Evolutionary conservation across 2,113 vertebrate genomes (phyloP).

Genomic region (Oncorhynchus clarkii): DNA sequence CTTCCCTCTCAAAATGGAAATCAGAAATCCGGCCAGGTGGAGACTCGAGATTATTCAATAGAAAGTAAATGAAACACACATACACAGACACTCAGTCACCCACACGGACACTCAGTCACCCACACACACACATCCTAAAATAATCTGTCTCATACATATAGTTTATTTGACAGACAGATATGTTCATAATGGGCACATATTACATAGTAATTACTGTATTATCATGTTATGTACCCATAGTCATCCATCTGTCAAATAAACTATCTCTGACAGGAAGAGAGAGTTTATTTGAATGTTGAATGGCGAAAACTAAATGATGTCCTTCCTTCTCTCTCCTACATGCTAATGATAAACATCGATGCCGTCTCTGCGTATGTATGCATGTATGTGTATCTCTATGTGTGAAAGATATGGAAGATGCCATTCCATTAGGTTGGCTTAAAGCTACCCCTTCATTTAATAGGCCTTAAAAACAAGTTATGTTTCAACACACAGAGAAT

Average conservation of each 20-base stretch:
- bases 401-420: neutral
- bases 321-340: too few relatives aligned
- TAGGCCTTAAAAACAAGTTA: conserved; percentile 1
- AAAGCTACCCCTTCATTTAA: neutral
- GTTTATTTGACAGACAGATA: too few relatives aligned
- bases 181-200: too few relatives aligned
- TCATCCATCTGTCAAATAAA: too few relatives aligned
- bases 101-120: conserved; percentile 1
- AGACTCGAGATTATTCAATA: conserved; percentile 27
- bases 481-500: neutral
- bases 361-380: neutral
- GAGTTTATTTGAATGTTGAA: too few relatives aligned
- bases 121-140: neutral
- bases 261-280: neutral
- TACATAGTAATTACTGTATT: too few relatives aligned
- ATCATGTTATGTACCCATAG: too few relatives aligned
- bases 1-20: neutral
- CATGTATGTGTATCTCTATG: neutral
- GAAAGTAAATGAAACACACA: conserved; percentile 28
- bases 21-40: conserved; percentile 22
- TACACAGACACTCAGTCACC: conserved; percentile 6
- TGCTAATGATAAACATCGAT: too few relatives aligned
- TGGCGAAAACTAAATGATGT: neutral
- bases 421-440: neutral
- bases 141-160: too few relatives aligned